phyloP scores from a whole-genome alignment of 1,140 invertebrate genomes.

The Sitobion miscanthi region DNA sequence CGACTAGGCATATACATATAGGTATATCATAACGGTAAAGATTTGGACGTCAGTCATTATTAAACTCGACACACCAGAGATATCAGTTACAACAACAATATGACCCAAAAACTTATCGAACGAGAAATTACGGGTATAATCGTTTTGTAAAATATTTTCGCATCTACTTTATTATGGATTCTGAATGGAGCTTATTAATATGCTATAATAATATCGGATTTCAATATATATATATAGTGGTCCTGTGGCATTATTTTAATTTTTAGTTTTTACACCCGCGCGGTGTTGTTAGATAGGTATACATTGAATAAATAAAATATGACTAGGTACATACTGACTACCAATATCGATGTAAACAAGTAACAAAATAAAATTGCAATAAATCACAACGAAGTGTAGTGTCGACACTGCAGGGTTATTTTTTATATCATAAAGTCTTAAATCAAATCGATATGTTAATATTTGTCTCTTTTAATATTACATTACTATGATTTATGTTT shows the following conservation, averaged over 20 bases:
- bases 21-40: neutral
- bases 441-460: neutral
- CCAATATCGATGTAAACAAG: neutral
- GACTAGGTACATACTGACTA: neutral
- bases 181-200: neutral
- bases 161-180: neutral
- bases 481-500: neutral
- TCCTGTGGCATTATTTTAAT: neutral
- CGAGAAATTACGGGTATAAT: neutral
- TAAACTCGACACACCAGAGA: neutral
- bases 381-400: neutral
- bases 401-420: neutral
- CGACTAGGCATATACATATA: neutral
- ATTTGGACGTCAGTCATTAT: neutral
- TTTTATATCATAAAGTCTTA: neutral
- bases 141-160: neutral
- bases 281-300: neutral
- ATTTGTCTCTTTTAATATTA: slow-evolving; percentile 10
- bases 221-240: neutral
- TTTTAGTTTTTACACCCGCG: neutral
- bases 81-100: neutral
- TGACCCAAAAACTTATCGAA: neutral
- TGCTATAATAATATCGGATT: neutral
- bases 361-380: neutral
- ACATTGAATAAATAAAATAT: neutral